Conservation (phyloP, 1,140 invertebrate species). For the Diuraphis noxia region DNA sequence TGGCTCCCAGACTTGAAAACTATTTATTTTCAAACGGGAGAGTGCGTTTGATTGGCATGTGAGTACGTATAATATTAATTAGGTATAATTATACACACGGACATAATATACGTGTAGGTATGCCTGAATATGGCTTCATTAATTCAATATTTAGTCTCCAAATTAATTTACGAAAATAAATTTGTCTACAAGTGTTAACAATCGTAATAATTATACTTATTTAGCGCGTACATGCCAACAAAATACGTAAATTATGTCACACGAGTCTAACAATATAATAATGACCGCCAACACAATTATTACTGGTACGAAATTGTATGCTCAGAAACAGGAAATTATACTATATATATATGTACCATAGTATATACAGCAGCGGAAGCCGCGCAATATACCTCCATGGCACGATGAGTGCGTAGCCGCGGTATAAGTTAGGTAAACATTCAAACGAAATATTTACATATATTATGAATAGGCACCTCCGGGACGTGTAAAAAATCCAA, state of each 20-base stretch:
- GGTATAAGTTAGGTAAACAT: not conserved
- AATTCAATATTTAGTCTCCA: not conserved
- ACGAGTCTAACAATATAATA: not conserved
- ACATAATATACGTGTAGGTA: not conserved
- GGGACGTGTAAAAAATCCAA: constrained; percentile 8
- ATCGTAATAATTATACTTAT: constrained; percentile 11
- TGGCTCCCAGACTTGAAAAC: not conserved
- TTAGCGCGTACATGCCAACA: not conserved
- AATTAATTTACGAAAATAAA: not conserved
- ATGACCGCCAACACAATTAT: constrained; percentile 25
- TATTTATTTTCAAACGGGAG: not conserved
- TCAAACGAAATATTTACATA: constrained; percentile 38
- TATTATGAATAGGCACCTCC: not conserved
- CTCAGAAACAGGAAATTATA: constrained; percentile 18
- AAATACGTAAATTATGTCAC: constrained; percentile 12
- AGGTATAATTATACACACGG: not conserved
- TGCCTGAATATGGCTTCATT: not conserved
- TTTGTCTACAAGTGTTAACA: constrained; percentile 3
- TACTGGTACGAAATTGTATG: not conserved
- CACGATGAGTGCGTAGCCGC: not conserved
- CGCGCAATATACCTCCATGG: not conserved
- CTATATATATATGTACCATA: not conserved
- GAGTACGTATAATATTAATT: constrained; percentile 6
- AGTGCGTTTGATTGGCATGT: not conserved
- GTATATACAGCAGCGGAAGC: constrained; percentile 18